Evolutionary conservation across 2,888 invertebrate species (phyloP).

Genomic region (Leucoma salicis): DNA sequence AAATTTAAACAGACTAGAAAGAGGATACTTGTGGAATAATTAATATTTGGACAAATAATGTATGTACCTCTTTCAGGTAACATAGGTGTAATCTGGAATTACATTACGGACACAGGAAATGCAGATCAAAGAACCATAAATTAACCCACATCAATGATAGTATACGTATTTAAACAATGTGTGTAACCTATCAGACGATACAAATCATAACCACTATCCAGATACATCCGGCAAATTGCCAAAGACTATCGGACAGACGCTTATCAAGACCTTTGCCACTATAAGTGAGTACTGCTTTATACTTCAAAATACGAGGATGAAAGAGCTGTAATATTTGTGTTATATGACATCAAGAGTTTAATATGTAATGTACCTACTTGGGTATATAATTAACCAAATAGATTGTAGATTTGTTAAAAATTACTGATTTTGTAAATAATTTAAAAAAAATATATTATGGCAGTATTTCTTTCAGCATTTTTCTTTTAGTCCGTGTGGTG

Average conservation of each 20-base stretch:
- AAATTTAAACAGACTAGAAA: too few relatives aligned
- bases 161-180: not conserved
- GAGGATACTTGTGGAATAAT: too few relatives aligned
- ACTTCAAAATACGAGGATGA: slow-evolving; percentile 52
- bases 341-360: slow-evolving; percentile 40
- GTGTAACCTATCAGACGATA: slow-evolving; percentile 22
- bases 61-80: too few relatives aligned
- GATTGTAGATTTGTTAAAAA: slow-evolving; percentile 37
- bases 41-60: too few relatives aligned
- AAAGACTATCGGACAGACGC: slow-evolving; percentile 55
- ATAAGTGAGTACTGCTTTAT: slow-evolving; percentile 36
- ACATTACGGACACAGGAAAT: too few relatives aligned
- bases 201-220: slow-evolving; percentile 49
- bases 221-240: slow-evolving; percentile 70
- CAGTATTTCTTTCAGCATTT: not conserved
- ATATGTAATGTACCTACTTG: slow-evolving; percentile 42
- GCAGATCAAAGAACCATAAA: too few relatives aligned
- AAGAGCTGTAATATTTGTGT: slow-evolving; percentile 48
- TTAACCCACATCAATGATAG: not conserved
- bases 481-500: not conserved
- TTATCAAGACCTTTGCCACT: slow-evolving; percentile 69
- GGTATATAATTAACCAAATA: slow-evolving; percentile 24
- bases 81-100: too few relatives aligned
- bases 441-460: too few relatives aligned
- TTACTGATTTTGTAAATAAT: slow-evolving; percentile 40